Evolutionary conservation across 2,113 vertebrate genomes (phyloP), one percentile per base, ranked within the genome.

Genomic region (Herpetotheres cachinnans): DNA sequence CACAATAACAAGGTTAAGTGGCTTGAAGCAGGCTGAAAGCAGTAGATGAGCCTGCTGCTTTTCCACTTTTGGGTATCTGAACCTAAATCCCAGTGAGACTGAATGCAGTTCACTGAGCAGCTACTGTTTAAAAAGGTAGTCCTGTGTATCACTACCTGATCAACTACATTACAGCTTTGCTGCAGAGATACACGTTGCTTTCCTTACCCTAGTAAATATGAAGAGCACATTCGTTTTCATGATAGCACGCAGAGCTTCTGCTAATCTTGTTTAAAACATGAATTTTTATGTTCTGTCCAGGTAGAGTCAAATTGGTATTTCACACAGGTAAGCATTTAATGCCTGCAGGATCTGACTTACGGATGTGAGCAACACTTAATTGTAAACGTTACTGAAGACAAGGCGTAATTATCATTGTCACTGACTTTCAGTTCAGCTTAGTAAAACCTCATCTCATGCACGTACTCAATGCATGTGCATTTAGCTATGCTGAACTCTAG

Each of bases 331-430:
- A 92, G 49, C 4, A 2, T 72, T 72, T 84, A 76, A 71, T 44
- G 22, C 32, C 29, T 58, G 19, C 36, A 72, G 70, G 40, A 54
- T 93, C 70, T 89, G 73, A n/a, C 25, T 76, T 82, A 73, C 0
- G 20, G 46, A 59, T 40, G 32, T 55, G 62, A 93, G 47, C 58
- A 80, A 58, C 34, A 16, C n/a, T 88, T 97, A 86, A 67, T 90
- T 93, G 29, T 50, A 77, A 79, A 85, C 2, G 2, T 65, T 86
- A 80, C 66, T 65, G 81, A 89, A 95, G 84, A 80, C 52, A 91
- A 96, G 73, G 26, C 44, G 24, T 93, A 78, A 91, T 95, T 67
- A 91, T 58, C 6, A 7, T 82, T 89, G 52, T 62, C 54, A 81
- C 36, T 29, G 32, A 34, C 55, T 86, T 92, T 49, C 54, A 82